phyloP scores from a whole-genome alignment of 2,797 vertebrate genomes.

The Onychomys torridus region DNA sequence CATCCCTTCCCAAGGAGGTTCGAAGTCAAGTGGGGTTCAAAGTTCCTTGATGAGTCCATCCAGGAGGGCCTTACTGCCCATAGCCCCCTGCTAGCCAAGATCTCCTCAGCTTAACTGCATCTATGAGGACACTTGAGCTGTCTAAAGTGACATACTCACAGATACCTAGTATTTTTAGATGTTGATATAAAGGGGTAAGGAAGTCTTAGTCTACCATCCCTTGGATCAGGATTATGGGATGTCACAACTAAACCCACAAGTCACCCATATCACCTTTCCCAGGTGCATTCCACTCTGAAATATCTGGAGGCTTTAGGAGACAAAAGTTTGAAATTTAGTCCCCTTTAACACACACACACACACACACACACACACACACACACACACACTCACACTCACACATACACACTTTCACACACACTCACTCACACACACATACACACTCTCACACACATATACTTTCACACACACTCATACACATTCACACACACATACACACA shows the following conservation, averaged over 20 bases:
- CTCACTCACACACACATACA: neutral
- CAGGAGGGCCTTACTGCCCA: neutral
- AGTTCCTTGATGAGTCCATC: neutral
- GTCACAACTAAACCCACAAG: neutral
- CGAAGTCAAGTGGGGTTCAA: neutral
- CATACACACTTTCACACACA: no score
- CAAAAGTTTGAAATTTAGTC: slow-evolving; percentile 83
- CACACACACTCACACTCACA: no score
- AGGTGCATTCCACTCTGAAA: slow-evolving; percentile 72
- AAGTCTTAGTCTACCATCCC: neutral
- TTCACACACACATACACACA: neutral
- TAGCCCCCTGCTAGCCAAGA: neutral
- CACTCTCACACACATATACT: no score
- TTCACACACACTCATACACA: no score
- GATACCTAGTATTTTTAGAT: neutral
- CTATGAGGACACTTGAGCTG: neutral
- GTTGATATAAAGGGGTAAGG: neutral
- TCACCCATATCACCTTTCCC: slow-evolving; percentile 33
- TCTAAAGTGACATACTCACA: neutral
- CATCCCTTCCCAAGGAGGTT: neutral
- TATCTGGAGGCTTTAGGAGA: slow-evolving; percentile 44
- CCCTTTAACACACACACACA: slow-evolving; percentile 60
- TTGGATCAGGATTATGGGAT: neutral
- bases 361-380: neutral
- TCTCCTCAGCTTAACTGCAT: neutral